Evolutionary conservation across 2,113 vertebrate species (phyloP).

Genomic region (Apteryx mantelli): DNA sequence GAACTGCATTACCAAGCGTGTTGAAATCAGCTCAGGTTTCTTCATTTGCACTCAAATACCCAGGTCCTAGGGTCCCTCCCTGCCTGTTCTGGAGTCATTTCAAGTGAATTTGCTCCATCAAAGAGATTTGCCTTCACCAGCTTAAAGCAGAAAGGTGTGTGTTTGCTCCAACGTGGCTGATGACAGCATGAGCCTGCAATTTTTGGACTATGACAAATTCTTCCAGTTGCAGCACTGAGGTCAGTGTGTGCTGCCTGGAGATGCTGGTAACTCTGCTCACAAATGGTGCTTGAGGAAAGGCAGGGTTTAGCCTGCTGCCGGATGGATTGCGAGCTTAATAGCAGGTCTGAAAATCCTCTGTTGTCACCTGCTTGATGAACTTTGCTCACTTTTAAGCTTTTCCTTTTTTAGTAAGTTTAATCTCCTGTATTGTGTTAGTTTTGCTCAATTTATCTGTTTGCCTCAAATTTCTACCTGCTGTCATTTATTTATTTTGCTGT

Average conservation of each 20-base stretch:
- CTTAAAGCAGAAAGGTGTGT: background rate
- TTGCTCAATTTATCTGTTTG: background rate
- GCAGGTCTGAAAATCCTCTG: background rate
- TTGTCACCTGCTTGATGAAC: background rate
- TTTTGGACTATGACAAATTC: background rate
- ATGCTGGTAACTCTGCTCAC: background rate
- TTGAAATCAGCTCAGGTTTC: background rate
- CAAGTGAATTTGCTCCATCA: background rate
- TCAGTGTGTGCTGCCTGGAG: background rate
- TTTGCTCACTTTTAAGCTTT: background rate
- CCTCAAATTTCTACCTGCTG: background rate
- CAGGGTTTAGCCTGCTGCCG: background rate
- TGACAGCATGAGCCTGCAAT: background rate
- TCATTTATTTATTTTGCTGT: background rate
- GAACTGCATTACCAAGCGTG: background rate
- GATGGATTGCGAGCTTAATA: background rate
- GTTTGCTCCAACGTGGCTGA: background rate
- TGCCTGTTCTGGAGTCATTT: background rate
- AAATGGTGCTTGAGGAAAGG: background rate
- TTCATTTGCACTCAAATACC: background rate
- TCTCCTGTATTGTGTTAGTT: background rate
- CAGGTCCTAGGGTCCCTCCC: background rate
- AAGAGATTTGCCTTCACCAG: background rate
- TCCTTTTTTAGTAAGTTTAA: background rate
- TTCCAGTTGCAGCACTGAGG: background rate